Percentiles rank a stretch among this genome's conserved stretches.
Conservation (phyloP, 2,888 invertebrate species). For the Cyrtodaria siliqua region DNA sequence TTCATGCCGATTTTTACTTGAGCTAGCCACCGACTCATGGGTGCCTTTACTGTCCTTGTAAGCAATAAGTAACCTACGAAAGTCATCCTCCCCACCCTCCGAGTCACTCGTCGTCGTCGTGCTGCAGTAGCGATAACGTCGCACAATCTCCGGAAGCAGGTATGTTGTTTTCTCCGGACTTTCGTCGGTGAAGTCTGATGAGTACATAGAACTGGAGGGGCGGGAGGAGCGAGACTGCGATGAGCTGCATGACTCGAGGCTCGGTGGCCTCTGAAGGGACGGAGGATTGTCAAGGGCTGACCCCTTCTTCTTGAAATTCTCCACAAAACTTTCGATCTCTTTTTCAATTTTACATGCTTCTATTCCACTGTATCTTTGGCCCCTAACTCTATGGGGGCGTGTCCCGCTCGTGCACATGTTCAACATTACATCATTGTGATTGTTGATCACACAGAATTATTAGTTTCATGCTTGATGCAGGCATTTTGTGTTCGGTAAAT, state of each 20-base stretch:
- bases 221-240: slow-evolving; percentile 66
- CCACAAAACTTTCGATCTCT: slow-evolving; percentile 80
- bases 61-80: slow-evolving; percentile 55
- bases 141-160: slow-evolving; percentile 64
- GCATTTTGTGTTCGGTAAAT: no score
- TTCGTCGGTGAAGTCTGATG: slow-evolving; percentile 76
- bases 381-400: slow-evolving; percentile 52
- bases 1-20: slow-evolving; percentile 25
- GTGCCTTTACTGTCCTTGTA: slow-evolving; percentile 60
- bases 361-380: slow-evolving; percentile 61
- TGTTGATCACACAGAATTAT: background rate
- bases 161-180: slow-evolving; percentile 72
- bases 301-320: slow-evolving; percentile 78
- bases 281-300: slow-evolving; percentile 74
- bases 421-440: background rate
- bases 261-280: slow-evolving; percentile 61
- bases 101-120: slow-evolving; percentile 69
- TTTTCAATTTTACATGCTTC: slow-evolving; percentile 77
- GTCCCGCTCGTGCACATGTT: slow-evolving; percentile 58
- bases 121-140: slow-evolving; percentile 60
- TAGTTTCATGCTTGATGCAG: no score
- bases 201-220: slow-evolving; percentile 77
- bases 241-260: slow-evolving; percentile 64
- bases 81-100: slow-evolving; percentile 66
- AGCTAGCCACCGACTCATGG: slow-evolving; percentile 23